A percentile compares a stretch with the other conserved stretches of the same genome.
phyloP scores from a whole-genome alignment of 2,113 vertebrate species.

The rat (Rattus norvegicus) region GRCr8 NC_086027.1:83633501-83634000 shows the following conservation, averaged over 20 bases:
- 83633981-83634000: neutral
- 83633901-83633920: neutral
- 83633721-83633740: conserved; percentile 61
- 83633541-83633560: conserved; percentile 85
- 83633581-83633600: neutral
- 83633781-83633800: neutral
- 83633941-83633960: neutral
- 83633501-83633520: conserved; percentile 88
- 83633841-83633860: conserved; percentile 73
- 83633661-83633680: neutral
- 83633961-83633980: neutral
- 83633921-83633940: neutral
- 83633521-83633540: conserved; percentile 86
- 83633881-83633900: conserved; percentile 75
- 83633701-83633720: conserved; percentile 66
- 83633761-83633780: neutral
- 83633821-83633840: conserved; percentile 70
- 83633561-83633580: conserved; percentile 70
- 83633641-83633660: neutral
- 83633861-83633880: conserved; percentile 62
- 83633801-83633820: conserved; percentile 55
- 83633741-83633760: conserved; percentile 49
- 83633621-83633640: conserved; percentile 23
- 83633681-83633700: conserved; percentile 63
- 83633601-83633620: neutral